phyloP scores from a whole-genome alignment of 1,140 invertebrate species.

The Meloidogyne chitwoodi region DNA sequence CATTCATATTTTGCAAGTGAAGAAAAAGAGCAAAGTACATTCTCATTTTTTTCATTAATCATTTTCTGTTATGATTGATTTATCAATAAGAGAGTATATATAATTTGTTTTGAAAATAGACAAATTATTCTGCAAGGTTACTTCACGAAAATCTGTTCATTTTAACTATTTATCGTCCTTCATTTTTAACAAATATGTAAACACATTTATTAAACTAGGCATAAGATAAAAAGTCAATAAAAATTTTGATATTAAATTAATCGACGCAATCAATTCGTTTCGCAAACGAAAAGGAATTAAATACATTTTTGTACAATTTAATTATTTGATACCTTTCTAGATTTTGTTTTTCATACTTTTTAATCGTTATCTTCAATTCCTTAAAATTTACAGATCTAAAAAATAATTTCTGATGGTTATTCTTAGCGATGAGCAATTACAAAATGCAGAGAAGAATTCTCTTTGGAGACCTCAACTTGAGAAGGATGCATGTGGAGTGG shows the following conservation, averaged over 20 bases:
- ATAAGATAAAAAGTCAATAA: background rate
- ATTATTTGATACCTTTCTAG: too few species aligned
- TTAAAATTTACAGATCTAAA: too few species aligned
- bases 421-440: conserved; percentile 50
- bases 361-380: too few species aligned
- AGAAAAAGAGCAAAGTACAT: background rate
- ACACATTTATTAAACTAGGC: background rate
- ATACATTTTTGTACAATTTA: too few species aligned
- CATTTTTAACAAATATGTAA: background rate
- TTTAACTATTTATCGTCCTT: background rate
- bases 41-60: background rate
- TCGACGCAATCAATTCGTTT: background rate
- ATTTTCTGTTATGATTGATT: background rate
- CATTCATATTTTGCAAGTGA: background rate
- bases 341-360: too few species aligned
- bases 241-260: background rate
- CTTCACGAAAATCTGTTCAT: background rate
- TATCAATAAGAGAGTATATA: background rate
- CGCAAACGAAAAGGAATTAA: background rate
- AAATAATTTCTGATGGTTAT: conserved; percentile 45
- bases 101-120: background rate
- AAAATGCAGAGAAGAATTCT: conserved; percentile 67
- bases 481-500: conserved; percentile 93
- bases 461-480: conserved; percentile 89
- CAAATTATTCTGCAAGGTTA: background rate